Conservation (phyloP, 2,797 vertebrate species). For the Molothrus aeneus region DNA sequence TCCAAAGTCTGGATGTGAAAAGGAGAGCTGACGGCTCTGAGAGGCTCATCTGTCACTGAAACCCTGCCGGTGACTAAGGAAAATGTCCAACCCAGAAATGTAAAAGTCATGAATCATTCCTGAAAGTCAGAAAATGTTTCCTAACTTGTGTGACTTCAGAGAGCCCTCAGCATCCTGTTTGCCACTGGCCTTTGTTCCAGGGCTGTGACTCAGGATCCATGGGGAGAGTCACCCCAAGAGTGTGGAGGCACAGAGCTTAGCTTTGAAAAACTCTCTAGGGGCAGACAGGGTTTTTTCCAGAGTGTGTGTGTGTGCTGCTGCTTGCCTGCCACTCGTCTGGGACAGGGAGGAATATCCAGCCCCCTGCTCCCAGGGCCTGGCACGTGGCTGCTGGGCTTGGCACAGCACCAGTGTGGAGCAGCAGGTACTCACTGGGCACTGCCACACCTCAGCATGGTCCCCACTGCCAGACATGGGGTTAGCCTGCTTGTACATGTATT, state of each 20-base stretch:
- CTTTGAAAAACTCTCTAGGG: neutral
- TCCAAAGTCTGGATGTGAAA: neutral
- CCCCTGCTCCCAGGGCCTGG: neutral
- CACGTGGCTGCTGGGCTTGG: neutral
- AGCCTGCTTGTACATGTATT: fast-evolving
- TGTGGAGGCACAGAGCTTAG: neutral
- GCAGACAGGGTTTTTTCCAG: fast-evolving
- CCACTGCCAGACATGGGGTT: fast-evolving
- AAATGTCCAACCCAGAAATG: neutral
- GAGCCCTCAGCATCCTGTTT: conserved; percentile 37
- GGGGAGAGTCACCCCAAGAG: neutral
- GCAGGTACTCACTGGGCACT: neutral
- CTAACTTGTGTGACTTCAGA: neutral
- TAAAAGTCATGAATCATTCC: neutral
- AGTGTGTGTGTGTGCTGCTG: fast-evolving
- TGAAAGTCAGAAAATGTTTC: neutral
- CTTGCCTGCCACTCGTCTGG: fast-evolving
- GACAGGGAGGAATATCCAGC: neutral
- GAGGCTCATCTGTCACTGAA: neutral
- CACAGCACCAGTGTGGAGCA: neutral
- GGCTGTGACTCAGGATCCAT: neutral
- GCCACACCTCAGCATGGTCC: neutral
- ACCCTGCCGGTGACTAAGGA: neutral
- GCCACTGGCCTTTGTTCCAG: neutral
- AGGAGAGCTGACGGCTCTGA: neutral